phyloP scores from a whole-genome alignment of 2,797 vertebrate species.

The Discoglossus pictus region DNA sequence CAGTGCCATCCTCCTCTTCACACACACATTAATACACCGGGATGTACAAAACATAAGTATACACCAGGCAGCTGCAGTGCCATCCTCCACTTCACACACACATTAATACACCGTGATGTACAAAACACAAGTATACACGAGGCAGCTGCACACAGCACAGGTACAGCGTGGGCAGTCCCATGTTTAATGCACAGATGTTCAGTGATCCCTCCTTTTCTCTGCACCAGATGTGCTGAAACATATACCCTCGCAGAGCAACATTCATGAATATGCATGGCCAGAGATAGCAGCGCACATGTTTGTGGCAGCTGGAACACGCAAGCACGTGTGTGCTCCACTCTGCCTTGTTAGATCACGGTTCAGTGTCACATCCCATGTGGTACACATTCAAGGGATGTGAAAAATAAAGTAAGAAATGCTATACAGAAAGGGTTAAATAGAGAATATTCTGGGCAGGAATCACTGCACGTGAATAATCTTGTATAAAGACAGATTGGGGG shows the following conservation, averaged over 20 bases:
- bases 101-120: no score
- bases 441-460: no score
- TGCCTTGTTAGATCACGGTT: constrained; percentile 18
- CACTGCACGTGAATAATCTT: no score
- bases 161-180: not conserved
- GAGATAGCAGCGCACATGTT: constrained; percentile 38
- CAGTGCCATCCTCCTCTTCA: no score
- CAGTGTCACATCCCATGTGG: constrained; percentile 1
- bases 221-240: constrained; percentile 46
- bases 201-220: constrained; percentile 5
- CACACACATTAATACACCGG: no score
- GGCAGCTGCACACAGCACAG: not conserved
- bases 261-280: constrained; percentile 46
- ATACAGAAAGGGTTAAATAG: no score
- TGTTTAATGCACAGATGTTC: constrained; percentile 37
- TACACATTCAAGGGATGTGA: constrained; percentile 7
- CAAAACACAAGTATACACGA: no score
- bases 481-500: no score
- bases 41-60: no score
- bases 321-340: constrained; percentile 28
- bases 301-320: constrained; percentile 40
- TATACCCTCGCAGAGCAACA: constrained; percentile 33
- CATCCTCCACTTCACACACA: no score
- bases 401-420: no score
- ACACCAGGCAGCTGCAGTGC: no score